phyloP scores from a whole-genome alignment of 2,113 vertebrate genomes.

The Scortum barcoo region DNA sequence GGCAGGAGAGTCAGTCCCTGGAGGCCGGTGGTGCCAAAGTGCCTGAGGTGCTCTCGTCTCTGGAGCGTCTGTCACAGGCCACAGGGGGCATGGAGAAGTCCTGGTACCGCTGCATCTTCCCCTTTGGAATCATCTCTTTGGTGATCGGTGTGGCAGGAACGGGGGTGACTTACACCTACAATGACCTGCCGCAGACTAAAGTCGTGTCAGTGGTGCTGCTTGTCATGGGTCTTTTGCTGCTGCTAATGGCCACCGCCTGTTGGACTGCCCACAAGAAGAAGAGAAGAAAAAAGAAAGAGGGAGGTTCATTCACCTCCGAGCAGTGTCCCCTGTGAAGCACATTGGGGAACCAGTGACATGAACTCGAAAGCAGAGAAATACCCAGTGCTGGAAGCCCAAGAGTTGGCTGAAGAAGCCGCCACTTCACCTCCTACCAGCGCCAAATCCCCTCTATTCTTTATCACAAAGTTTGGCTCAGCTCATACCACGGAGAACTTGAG shows the following conservation, averaged over 20 bases:
- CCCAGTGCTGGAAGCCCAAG: constrained; percentile 14
- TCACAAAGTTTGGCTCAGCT: constrained; percentile 48
- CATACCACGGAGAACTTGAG: constrained; percentile 33
- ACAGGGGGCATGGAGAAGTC: constrained; percentile 92
- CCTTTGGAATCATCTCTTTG: constrained; percentile 91
- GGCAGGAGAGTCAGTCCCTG: constrained; percentile 77
- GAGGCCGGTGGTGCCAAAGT: constrained; percentile 79
- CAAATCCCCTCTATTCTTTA: constrained; percentile 53
- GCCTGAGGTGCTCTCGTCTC: constrained; percentile 86
- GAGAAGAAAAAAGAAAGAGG: constrained; percentile 86
- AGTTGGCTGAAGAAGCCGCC: constrained; percentile 26
- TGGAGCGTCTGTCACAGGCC: constrained; percentile 90
- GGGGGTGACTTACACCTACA: constrained; percentile 92
- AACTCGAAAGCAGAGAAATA: constrained; percentile 48
- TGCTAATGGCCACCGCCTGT: constrained; percentile 88
- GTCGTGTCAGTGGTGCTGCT: constrained; percentile 89
- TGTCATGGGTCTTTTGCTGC: constrained; percentile 85
- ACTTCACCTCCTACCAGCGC: constrained; percentile 36
- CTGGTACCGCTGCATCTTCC: constrained; percentile 94
- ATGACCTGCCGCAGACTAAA: constrained; percentile 91
- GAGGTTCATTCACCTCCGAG: constrained; percentile 83
- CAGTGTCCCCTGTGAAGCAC: constrained; percentile 87
- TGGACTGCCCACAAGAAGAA: constrained; percentile 89
- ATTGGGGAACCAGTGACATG: constrained; percentile 16
- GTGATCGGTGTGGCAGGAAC: constrained; percentile 90